Conservation (phyloP, 2,797 vertebrate species). For the Chelidonichthys spinosus region DNA sequence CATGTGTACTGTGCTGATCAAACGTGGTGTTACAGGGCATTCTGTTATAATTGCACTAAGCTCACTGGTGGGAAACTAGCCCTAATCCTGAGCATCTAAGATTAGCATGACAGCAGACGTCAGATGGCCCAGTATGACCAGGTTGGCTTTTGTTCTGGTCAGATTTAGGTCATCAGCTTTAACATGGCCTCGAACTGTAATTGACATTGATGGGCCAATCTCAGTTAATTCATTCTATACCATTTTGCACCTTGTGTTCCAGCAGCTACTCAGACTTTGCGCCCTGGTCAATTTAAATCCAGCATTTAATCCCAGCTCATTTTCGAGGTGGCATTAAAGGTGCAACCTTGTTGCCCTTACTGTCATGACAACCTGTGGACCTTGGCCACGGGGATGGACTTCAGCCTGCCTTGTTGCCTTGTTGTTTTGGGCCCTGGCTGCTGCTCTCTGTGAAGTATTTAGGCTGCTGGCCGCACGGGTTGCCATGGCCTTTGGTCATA, state of each 20-base stretch:
- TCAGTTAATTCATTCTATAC: constrained; percentile 41
- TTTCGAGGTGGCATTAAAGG: constrained; percentile 71
- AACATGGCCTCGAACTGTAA: constrained; percentile 74
- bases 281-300: constrained; percentile 55
- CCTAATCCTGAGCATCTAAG: constrained; percentile 82
- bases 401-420: constrained; percentile 48
- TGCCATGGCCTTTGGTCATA: constrained; percentile 70
- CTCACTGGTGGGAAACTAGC: constrained; percentile 73
- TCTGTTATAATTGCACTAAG: constrained; percentile 71
- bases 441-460: constrained; percentile 65
- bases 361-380: constrained; percentile 67
- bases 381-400: constrained; percentile 56
- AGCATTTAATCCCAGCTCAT: constrained; percentile 66
- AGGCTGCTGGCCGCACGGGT: constrained; percentile 52
- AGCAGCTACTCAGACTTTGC: constrained; percentile 33
- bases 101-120: constrained; percentile 82
- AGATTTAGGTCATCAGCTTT: constrained; percentile 83
- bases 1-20: constrained; percentile 59
- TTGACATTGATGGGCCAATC: constrained; percentile 63
- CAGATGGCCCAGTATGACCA: constrained; percentile 80
- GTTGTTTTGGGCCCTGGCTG: constrained; percentile 60
- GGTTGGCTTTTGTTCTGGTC: constrained; percentile 81
- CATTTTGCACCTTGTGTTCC: constrained; percentile 33
- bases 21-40: constrained; percentile 53
- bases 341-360: constrained; percentile 53